phyloP scores from a whole-genome alignment of 2,113 vertebrate species.

The Bos taurus region DNA sequence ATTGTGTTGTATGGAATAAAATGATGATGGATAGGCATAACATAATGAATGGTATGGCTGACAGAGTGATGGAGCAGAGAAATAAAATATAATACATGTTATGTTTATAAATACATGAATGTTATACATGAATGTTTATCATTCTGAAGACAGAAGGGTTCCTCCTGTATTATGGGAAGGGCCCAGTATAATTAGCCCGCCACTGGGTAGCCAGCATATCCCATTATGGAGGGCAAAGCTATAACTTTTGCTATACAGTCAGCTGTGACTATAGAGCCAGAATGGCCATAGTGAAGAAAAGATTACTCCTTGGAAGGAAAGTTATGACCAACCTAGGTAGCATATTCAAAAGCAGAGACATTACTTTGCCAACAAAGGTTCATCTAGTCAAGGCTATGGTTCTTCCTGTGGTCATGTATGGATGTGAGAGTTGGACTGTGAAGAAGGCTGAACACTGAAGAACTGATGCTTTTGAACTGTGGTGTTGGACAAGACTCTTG shows the following conservation, averaged over 20 bases:
- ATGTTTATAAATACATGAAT: too few relatives aligned
- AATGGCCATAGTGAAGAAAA: neutral
- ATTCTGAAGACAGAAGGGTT: neutral
- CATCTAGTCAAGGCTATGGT: too few relatives aligned
- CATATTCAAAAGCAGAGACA: too few relatives aligned
- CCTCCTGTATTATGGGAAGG: neutral
- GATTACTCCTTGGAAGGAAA: neutral
- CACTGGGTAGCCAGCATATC: neutral
- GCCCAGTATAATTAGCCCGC: neutral
- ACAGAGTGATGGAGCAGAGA: neutral
- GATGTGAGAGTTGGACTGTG: too few relatives aligned
- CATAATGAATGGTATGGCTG: neutral
- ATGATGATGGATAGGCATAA: neutral
- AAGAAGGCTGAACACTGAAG: too few relatives aligned
- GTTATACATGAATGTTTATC: neutral
- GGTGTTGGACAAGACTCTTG: too few relatives aligned
- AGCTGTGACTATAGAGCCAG: neutral
- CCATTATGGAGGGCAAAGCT: neutral
- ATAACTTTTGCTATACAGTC: neutral
- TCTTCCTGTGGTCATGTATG: too few relatives aligned
- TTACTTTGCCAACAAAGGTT: too few relatives aligned
- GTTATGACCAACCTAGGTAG: too few relatives aligned
- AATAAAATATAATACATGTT: neutral
- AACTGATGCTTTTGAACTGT: too few relatives aligned
- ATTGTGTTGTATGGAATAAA: neutral